Evolutionary conservation across 2,797 vertebrate species (phyloP), one percentile per base, ranked within the genome.

Genomic region (Brachymystax lenok): DNA sequence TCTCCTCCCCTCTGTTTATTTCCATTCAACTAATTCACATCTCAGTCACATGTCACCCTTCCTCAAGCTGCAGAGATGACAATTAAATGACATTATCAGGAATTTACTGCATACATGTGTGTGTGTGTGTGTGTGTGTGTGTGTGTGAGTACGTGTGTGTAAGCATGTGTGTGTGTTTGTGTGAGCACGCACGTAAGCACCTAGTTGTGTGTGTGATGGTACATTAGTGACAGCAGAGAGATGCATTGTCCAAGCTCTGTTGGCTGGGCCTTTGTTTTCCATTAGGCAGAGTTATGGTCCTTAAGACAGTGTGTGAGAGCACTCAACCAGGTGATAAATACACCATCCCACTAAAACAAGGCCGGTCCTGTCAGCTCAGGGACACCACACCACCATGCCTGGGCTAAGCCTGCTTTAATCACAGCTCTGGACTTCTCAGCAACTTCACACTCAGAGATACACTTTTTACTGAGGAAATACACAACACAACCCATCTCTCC

Each of bases 311-410:
- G 86, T 81, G 80, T 75, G 88, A 87, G 88, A 91, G 90, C 88
- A 88, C 89, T 92, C 91, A 91, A 89, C 82, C 77, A 30, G 80
- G 89, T 87, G 88, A 93, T 92, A 93, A 93, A 94, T 91, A 88
- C 87, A 86, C 85, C 83, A 76, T 81, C 86, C 78, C 80, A 83
- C 82, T 90, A 88, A 89, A 93, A 89, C 87, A 91, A 92, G 92
- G 86, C 89, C 86, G 83, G 67, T 14, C 88, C 79, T 86, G 89
- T 91, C 90, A 91, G 90, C 86, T 85, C 91, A 92, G 89, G 88
- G 91, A 91, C 87, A 78, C 52, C 69, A 77, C 83, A 74, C 80
- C 79, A 66, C 75, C 12, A 73, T 84, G 69, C 77, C 84, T 69
- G 79, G 75, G 68, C 70, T 67, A 77, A 68, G 63, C 35, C 69